Evolutionary conservation across 2,113 vertebrate species (phyloP), one percentile per base, ranked within the genome.

Genomic region (Triplophysa tibetana): DNA sequence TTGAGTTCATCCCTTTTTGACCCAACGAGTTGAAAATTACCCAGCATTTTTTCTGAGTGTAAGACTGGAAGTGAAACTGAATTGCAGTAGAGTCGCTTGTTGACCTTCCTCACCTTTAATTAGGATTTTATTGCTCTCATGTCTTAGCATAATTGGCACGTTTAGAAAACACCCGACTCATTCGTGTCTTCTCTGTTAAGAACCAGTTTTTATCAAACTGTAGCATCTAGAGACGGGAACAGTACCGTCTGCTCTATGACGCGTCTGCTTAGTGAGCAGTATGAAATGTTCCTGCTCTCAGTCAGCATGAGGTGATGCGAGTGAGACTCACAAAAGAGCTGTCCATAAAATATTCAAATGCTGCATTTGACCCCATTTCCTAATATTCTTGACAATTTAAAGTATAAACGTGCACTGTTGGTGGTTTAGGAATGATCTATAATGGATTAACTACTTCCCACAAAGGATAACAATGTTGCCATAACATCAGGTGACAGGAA

Each of bases 181-280:
- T 75, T 83, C 52, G 14, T 21, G 2, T 38, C 21, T 19, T 69
- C 14, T 14, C 14, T 43, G 21, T 17, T 54, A 17, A 17, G 50
- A 17, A 17, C 5, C 50, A 6, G 50, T 54, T 16, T 19, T 54
- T 16, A 17, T 16, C 50, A 54, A 17, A 54, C 16, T 17, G 17
- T 19, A 6, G 13, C 5, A 0, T n/a, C 64, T 76, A 67, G 75
- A 77, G 64, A 77, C 48, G 66, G 33, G 78, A 67, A 68, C 0
- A 5, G 69, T 14, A 21, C 56, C 29, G 21, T n/a, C 23, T 68
- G 70, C 23, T 74, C 41, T 66, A 58, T 63, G 14, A 23, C 62
- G 60, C 58, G 85, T 86, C 86, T 84, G 81, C 85, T 88, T 84
- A 78, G 74, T 56, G 17, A 70, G 63, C 81, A 79, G 70, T 58